A percentile compares a stretch with the other conserved stretches of the same genome.
These are phyloP conservation scores for Trypoxylus dichotomus DNA, from an alignment of 1,140 invertebrate species.

Conservation along the genomic window DNA sequence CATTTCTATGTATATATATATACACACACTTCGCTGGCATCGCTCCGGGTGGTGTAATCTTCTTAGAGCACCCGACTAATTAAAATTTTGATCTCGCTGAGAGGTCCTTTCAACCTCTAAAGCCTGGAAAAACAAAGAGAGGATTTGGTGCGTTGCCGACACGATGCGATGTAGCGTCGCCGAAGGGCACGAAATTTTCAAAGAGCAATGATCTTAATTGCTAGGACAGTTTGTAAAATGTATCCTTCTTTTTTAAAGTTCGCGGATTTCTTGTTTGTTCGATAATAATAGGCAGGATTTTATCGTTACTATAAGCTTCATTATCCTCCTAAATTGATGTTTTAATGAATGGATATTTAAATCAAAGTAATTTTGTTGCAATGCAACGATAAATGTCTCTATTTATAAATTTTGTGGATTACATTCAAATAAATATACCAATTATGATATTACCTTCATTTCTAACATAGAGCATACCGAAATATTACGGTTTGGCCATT, in stretches of 20 bases:
- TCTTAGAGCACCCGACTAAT: constrained; percentile 15
- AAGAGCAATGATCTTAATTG: neutral
- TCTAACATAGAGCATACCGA: no score
- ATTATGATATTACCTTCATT: no score
- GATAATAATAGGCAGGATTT: no score
- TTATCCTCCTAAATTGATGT: no score
- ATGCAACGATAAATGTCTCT: no score
- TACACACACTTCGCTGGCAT: neutral
- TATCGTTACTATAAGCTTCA: no score
- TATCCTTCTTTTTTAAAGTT: neutral
- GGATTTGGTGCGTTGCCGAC: neutral
- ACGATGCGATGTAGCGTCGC: neutral
- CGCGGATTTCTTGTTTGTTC: neutral
- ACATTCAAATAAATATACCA: no score
- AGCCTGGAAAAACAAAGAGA: constrained; percentile 9
- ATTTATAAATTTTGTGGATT: no score
- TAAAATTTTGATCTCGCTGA: constrained; percentile 23
- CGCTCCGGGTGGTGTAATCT: constrained; percentile 17
- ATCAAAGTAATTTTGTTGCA: no score
- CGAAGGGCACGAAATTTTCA: neutral
- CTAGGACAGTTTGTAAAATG: neutral
- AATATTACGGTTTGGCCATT: no score
- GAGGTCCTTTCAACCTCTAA: constrained; percentile 10
- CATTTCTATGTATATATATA: constrained; percentile 4
- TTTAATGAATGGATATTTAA: no score